Conservation (phyloP, 2,113 vertebrate genomes). For the Solea senegalensis region DNA sequence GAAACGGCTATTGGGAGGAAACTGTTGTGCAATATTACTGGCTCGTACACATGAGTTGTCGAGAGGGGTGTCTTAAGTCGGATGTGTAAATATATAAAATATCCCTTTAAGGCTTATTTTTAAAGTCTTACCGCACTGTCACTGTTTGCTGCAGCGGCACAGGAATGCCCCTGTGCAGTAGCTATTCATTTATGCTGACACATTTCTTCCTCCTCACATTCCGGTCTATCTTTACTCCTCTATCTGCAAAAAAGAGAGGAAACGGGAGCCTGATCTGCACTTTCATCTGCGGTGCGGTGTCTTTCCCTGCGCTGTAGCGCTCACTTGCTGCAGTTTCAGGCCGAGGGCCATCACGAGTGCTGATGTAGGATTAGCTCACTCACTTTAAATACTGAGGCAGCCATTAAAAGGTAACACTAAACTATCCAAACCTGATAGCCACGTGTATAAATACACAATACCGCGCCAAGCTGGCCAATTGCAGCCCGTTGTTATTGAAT, state of each 20-base stretch:
- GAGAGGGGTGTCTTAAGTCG: neutral
- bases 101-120: too few relatives aligned
- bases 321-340: constrained; percentile 14
- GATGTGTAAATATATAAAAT: neutral
- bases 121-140: too few relatives aligned
- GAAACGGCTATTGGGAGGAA: neutral
- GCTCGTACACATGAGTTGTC: neutral
- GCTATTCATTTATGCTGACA: neutral
- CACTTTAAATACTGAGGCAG: constrained; percentile 46
- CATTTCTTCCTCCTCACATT: constrained; percentile 20
- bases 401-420: constrained; percentile 43
- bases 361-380: constrained; percentile 55
- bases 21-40: neutral
- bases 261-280: constrained; percentile 7
- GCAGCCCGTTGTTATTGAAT: constrained; percentile 48
- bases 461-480: neutral
- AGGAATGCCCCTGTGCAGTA: neutral
- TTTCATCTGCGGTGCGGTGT: constrained; percentile 10
- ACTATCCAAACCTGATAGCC: constrained; percentile 11
- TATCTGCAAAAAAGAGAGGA: constrained; percentile 11
- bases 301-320: constrained; percentile 13
- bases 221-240: constrained; percentile 27
- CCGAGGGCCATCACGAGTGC: constrained; percentile 18
- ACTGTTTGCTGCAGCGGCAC: neutral
- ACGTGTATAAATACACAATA: constrained; percentile 44